A percentile compares a stretch with the other conserved stretches of the same genome.
Evolutionary conservation across 2,113 vertebrate species (phyloP).

Genomic region (Ophiodon elongatus): DNA sequence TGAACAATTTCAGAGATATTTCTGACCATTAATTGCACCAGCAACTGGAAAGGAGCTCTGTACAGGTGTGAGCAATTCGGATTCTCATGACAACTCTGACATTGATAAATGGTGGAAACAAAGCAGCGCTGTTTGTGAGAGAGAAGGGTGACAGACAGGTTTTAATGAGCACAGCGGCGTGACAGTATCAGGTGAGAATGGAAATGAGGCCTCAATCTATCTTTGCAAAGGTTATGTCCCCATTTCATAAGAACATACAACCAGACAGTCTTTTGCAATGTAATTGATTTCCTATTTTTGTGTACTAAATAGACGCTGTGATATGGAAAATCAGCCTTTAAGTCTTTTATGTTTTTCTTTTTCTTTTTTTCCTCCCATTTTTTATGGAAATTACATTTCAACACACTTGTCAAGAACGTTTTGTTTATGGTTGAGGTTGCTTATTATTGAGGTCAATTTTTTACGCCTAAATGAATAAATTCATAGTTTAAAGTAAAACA

Average conservation of each 20-base stretch:
- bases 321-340: conserved; percentile 13
- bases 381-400: conserved; percentile 15
- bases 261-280: conserved; percentile 58
- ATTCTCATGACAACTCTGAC: conserved; percentile 79
- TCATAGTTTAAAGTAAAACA: neutral
- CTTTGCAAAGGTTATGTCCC: conserved; percentile 80
- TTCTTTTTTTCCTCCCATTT: neutral
- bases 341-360: neutral
- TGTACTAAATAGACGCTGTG: conserved; percentile 45
- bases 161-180: conserved; percentile 82
- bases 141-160: conserved; percentile 77
- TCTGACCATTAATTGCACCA: conserved; percentile 55
- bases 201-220: conserved; percentile 80
- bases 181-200: conserved; percentile 81
- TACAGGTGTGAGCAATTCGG: conserved; percentile 61
- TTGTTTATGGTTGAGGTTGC: neutral
- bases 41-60: conserved; percentile 47
- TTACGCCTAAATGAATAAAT: neutral
- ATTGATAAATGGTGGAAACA: conserved; percentile 80
- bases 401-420: neutral
- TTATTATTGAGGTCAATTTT: neutral
- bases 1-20: conserved; percentile 42
- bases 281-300: conserved; percentile 75
- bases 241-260: conserved; percentile 77
- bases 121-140: conserved; percentile 61